phyloP scores from a whole-genome alignment of 2,888 invertebrate genomes.

The Drosophila niveifrons region DNA sequence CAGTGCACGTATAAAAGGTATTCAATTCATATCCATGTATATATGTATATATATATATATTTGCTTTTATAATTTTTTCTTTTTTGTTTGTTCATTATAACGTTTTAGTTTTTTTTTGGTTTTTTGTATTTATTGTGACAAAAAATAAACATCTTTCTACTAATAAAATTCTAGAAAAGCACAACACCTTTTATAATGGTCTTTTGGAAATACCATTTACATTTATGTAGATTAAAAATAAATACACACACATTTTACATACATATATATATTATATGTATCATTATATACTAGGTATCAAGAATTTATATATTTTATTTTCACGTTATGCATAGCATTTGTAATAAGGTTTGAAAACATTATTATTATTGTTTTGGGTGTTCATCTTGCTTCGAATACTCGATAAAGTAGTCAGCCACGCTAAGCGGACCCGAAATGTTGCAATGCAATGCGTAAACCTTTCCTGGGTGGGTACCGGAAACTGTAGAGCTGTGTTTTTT shows the following conservation, averaged over 20 bases:
- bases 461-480: slow-evolving; percentile 45
- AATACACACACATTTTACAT: slow-evolving; percentile 76
- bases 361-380: slow-evolving; percentile 46
- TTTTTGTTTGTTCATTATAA: slow-evolving; percentile 20
- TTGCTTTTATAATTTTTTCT: slow-evolving; percentile 34
- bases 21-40: slow-evolving; percentile 72
- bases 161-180: slow-evolving; percentile 84
- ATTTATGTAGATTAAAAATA: slow-evolving; percentile 72
- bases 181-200: slow-evolving; percentile 85
- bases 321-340: slow-evolving; percentile 69
- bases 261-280: slow-evolving; percentile 52
- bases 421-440: slow-evolving; percentile 31
- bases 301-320: slow-evolving; percentile 56
- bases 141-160: slow-evolving; percentile 76
- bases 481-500: slow-evolving; percentile 35
- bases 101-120: slow-evolving; percentile 23
- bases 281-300: slow-evolving; percentile 63
- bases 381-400: slow-evolving; percentile 16
- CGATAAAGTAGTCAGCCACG: slow-evolving; percentile 34
- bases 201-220: slow-evolving; percentile 83
- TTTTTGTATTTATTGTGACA: slow-evolving; percentile 67
- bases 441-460: slow-evolving; percentile 32
- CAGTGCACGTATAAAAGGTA: slow-evolving; percentile 83
- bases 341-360: slow-evolving; percentile 60
- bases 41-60: slow-evolving; percentile 63